These are phyloP conservation scores for Batillaria attramentaria DNA, from an alignment of 1,140 invertebrate genomes.

Conservation along the genomic window DNA sequence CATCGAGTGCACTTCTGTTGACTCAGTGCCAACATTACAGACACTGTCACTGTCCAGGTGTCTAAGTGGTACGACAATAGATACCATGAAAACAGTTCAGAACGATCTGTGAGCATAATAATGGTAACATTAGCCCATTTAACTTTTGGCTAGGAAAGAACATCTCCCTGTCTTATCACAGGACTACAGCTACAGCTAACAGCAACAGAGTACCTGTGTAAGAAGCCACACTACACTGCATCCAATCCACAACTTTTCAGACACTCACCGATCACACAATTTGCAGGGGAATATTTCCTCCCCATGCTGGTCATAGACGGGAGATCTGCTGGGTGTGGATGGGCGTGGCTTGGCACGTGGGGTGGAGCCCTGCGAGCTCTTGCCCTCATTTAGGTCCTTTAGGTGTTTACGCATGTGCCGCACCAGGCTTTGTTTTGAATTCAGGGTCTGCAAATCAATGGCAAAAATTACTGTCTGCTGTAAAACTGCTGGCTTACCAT, in stretches of 20 bases:
- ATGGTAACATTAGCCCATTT: too few species aligned
- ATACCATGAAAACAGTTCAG: too few species aligned
- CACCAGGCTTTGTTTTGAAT: conserved; percentile 84
- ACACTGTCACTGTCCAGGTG: too few species aligned
- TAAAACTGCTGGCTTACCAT: background rate
- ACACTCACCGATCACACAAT: conserved; percentile 97
- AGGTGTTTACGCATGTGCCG: conserved; percentile 82
- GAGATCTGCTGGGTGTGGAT: conserved; percentile 65
- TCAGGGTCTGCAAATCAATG: conserved; percentile 80
- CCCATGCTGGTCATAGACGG: conserved; percentile 68
- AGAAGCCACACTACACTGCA: background rate
- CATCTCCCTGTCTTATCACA: too few species aligned
- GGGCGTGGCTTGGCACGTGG: conserved; percentile 33
- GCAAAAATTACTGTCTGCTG: too few species aligned
- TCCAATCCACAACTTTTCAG: background rate
- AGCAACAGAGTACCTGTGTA: too few species aligned
- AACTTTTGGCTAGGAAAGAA: too few species aligned
- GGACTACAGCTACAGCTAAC: too few species aligned
- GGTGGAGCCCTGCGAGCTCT: conserved; percentile 1
- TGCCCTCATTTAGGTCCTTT: conserved; percentile 34
- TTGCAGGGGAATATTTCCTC: conserved; percentile 87
- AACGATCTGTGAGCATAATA: too few species aligned
- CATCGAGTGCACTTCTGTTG: too few species aligned
- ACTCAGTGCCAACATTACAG: too few species aligned
- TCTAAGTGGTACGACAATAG: too few species aligned